phyloP scores from a whole-genome alignment of 1,140 invertebrate genomes.

The Drosophila ogumai region DNA sequence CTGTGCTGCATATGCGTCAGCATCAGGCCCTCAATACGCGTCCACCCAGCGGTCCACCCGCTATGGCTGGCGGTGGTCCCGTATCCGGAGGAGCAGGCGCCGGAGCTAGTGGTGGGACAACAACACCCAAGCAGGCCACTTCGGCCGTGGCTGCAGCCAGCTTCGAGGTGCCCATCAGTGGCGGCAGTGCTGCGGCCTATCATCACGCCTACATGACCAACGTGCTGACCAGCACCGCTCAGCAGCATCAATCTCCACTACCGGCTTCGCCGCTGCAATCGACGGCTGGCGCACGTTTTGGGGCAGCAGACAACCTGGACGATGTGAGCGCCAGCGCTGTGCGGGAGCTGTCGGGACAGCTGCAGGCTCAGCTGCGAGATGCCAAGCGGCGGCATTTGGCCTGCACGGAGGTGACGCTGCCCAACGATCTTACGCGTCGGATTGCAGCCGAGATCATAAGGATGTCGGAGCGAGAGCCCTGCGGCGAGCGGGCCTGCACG shows the following conservation, averaged over 20 bases:
- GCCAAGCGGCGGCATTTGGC: constrained; percentile 91
- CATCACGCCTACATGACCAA: constrained; percentile 68
- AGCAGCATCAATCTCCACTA: constrained; percentile 38
- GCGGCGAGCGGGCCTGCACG: constrained; percentile 91
- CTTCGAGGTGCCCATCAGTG: constrained; percentile 56
- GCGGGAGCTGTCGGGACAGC: constrained; percentile 87
- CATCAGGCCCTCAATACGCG: constrained; percentile 68
- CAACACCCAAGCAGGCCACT: constrained; percentile 45
- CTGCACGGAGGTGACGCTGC: constrained; percentile 92
- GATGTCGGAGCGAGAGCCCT: constrained; percentile 93
- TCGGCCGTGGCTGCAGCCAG: constrained; percentile 56
- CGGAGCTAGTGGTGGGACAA: constrained; percentile 4
- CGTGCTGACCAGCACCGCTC: constrained; percentile 50
- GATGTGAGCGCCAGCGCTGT: constrained; percentile 81
- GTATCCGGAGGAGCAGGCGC: constrained; percentile 3
- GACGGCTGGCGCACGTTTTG: constrained; percentile 59
- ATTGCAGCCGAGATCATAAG: constrained; percentile 91
- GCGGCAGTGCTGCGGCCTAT: constrained; percentile 49
- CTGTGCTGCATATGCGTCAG: constrained; percentile 75
- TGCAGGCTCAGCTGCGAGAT: constrained; percentile 91
- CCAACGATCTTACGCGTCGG: constrained; percentile 90
- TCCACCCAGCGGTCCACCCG: constrained; percentile 24
- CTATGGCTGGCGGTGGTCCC: constrained; percentile 11
- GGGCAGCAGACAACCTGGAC: constrained; percentile 66
- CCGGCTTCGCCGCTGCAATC: constrained; percentile 70